Base-by-base conservation (phyloP, 2,888 invertebrate genomes). In the Drosophila putrida region DNA sequence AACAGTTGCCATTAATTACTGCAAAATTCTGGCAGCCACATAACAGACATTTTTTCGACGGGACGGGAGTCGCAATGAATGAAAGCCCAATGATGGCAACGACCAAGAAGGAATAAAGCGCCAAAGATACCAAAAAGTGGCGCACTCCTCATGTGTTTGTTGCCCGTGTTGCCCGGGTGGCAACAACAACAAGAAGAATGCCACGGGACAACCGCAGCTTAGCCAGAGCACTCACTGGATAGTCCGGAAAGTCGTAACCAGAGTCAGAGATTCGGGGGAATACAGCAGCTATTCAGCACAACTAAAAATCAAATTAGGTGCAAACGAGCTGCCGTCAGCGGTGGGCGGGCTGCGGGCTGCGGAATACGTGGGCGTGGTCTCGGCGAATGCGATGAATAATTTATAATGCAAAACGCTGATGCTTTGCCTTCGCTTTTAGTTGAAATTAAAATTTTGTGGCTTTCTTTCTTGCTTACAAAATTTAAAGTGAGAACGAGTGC, bases 1-100 rank as follows among this genome's bases (percentile, higher is more conserved):
- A 91, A 90, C 89, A 90, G 84, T 90, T 91, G 88, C 82, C 88
- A 91, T 91, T 90, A 91, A 91, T 91, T 91, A 91, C 91, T 90
- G 78, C 78, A 80, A 85, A 89, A 89, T 88, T 90, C 88, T 80
- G 78, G 64, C 71, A 82, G 90, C 90, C 90, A 89, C 90, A 90
- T 88, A 87, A 82, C 88, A 90, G 86, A 90, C 90, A 90, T 83
- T 87, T 90, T 89, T 87, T 88, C 75, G 80, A 81, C 84, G 64
- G 75, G 80, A 81, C 84, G 64, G 75, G 68, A 79, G 70, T 82
- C 46, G 36, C 36, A 62, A 62, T 61, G 61, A 61, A 61, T 62
- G 57, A 82, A 88, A 82, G 61, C 60, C 78, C 68, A 64, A 86
- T 71, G 74, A 68, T 66, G 58, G 66, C 74, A 65, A 46, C 53